Conservation (phyloP, 1,140 invertebrate genomes). For the Pogonognathellus flavescens region DNA sequence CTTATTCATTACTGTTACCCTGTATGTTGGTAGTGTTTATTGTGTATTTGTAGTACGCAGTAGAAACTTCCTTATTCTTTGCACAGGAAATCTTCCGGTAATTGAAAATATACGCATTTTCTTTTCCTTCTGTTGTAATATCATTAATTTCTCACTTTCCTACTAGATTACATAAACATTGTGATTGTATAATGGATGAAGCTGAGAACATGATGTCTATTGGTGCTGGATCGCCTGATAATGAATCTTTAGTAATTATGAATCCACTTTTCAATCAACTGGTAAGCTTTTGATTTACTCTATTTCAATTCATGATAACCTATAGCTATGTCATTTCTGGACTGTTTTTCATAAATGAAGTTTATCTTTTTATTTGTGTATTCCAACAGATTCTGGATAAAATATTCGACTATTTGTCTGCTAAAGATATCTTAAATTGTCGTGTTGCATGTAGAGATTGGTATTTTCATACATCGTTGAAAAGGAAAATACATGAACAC, state of each 20-base stretch:
- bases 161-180: no score
- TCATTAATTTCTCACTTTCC: no score
- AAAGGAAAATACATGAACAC: not conserved
- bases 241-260: not conserved
- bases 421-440: not conserved
- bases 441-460: conserved; percentile 14
- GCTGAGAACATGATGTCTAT: not conserved
- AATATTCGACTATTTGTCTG: not conserved
- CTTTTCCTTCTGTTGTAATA: no score
- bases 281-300: not conserved
- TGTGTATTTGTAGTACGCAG: no score
- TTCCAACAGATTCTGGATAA: conserved; percentile 12
- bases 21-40: no score
- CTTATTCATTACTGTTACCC: no score
- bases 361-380: not conserved
- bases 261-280: conserved; percentile 18
- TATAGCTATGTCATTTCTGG: not conserved
- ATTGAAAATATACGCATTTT: no score
- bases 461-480: not conserved
- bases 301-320: not conserved
- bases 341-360: not conserved
- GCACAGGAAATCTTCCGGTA: no score
- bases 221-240: no score
- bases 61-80: no score
- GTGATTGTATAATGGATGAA: not conserved